A percentile compares a stretch with the other conserved stretches of the same genome.
Conservation (phyloP, 2,113 vertebrate species). For the Cairina moschata region DNA sequence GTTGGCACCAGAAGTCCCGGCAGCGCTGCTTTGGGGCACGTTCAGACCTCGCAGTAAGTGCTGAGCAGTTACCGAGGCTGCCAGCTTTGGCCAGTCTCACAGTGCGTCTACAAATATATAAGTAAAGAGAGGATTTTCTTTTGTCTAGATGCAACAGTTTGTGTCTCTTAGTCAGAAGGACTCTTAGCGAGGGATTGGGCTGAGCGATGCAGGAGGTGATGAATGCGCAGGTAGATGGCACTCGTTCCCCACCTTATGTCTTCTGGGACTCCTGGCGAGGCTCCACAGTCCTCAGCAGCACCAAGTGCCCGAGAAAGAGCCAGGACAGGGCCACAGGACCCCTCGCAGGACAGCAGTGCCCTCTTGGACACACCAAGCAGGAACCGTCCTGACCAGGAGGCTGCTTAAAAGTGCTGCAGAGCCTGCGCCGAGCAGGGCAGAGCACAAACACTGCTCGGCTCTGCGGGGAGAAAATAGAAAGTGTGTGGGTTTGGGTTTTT, state of each 20-base stretch:
- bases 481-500: no score
- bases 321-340: not conserved
- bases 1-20: not conserved
- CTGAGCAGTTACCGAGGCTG: not conserved
- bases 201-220: not conserved
- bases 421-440: not conserved
- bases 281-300: not conserved
- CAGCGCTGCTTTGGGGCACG: not conserved
- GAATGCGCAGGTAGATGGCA: not conserved
- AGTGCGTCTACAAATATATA: not conserved
- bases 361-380: not conserved
- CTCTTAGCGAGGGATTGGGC: not conserved
- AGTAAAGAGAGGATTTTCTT: not conserved
- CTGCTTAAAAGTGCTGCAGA: not conserved
- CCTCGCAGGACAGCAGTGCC: not conserved
- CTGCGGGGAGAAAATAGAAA: no score
- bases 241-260: not conserved
- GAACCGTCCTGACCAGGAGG: not conserved
- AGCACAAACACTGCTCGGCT: not conserved
- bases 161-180: not conserved
- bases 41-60: not conserved
- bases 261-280: not conserved
- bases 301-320: not conserved
- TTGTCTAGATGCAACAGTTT: not conserved
- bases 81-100: not conserved